A percentile compares a stretch with the other conserved stretches of the same genome.
phyloP scores from a whole-genome alignment of 2,888 invertebrate species.

The Venustoraphidia nigricollis region DNA sequence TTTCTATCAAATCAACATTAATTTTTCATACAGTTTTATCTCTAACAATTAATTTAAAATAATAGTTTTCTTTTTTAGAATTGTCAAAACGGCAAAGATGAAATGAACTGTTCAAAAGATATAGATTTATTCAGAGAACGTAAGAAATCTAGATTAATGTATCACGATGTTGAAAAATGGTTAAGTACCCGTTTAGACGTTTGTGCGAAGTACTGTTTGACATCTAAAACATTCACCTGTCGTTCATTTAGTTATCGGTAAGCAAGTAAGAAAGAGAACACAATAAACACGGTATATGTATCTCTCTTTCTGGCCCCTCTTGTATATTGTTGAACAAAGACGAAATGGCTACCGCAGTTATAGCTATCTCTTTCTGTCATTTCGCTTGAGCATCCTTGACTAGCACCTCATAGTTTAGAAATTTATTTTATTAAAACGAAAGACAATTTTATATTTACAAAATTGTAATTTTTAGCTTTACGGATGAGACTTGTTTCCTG shows the following conservation, averaged over 20 bases:
- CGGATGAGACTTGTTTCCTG: conserved; percentile 35
- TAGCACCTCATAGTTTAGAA: too few relatives aligned
- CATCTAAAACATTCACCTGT: conserved; percentile 37
- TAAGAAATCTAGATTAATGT: conserved; percentile 28
- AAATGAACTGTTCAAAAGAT: conserved; percentile 30
- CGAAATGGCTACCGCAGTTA: too few relatives aligned
- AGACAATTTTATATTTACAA: too few relatives aligned
- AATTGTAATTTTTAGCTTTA: conserved; percentile 22
- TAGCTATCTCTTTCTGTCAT: too few relatives aligned
- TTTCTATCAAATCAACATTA: background rate
- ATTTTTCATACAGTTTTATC: too few relatives aligned
- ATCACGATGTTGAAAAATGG: conserved; percentile 37
- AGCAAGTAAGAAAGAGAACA: too few relatives aligned
- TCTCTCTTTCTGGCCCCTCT: too few relatives aligned
- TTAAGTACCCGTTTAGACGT: conserved; percentile 33
- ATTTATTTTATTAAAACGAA: too few relatives aligned
- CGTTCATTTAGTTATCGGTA: conserved; percentile 43
- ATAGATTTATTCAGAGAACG: conserved; percentile 29
- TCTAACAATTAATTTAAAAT: background rate
- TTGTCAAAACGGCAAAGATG: conserved; percentile 40
- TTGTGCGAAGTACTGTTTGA: conserved; percentile 38
- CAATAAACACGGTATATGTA: too few relatives aligned
- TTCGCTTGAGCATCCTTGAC: too few relatives aligned
- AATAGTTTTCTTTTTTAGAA: conserved; percentile 25
- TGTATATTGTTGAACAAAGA: too few relatives aligned